Base-by-base conservation (phyloP, 1,140 invertebrate species). In the Metaphire vulgaris region DNA sequence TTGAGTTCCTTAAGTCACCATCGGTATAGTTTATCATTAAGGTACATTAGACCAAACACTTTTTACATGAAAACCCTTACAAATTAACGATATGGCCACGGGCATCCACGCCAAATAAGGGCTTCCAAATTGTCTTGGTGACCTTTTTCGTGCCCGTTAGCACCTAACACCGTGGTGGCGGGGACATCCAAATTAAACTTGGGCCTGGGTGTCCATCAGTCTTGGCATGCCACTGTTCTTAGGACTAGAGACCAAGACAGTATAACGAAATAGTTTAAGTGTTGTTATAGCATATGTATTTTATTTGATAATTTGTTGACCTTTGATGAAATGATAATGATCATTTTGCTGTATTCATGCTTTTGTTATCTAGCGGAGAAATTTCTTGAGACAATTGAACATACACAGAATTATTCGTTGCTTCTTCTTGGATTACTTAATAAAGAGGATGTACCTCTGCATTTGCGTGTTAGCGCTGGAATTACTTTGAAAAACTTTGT, bases 401-500 rank as follows among this genome's bases (percentile, higher is more conserved):
- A 89, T 0, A 96, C 96, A 85, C 91, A 94, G 82, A 95, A 96
- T 84, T 98, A 96, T 88, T 90, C 94, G 0, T 87, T 97, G 6
- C 85, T 98, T 29, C 86, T 98, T 30, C 87, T 98, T 1, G 90
- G 92, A 81, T 87, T 98, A 12, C 90, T 97, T 74, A 91, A 94
- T 78, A 94, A 93, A 81, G 79, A 82, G 77, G 90, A 91, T 79
- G 87, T 92, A 31, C 91, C 95, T 79, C 86, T 92, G 77, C 83
- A 91, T 2, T 92, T 97, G 69, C 88, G 94, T 81, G 88, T 96
- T 66, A 92, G 94, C 56, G 93, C 93, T 69, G 91, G 95, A 67
- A 92, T 99, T 80, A 92, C 92, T 21, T 97, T 99, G 82, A 99
- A 99, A 86, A 99, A 99, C 86, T 97, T 92, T 85, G 90, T 98